Percentiles rank a stretch among this genome's conserved stretches.
Evolutionary conservation across 1,140 invertebrate genomes (phyloP).

Genomic region (Sinella curviseta): DNA sequence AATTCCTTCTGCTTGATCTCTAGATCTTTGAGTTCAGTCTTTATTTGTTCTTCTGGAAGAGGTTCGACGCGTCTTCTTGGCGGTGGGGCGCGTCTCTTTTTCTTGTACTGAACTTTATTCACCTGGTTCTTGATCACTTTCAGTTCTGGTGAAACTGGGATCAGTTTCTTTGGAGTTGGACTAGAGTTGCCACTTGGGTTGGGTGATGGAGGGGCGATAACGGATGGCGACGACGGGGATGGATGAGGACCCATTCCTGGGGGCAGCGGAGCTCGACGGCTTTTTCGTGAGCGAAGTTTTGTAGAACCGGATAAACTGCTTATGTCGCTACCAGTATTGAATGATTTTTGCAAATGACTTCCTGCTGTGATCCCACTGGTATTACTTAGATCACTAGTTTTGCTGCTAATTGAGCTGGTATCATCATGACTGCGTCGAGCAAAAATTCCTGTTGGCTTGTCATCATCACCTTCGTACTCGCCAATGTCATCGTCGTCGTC

Average conservation of each 20-base stretch:
- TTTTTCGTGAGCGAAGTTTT: conserved; percentile 54
- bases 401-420: conserved; percentile 31
- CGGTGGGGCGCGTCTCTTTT: conserved; percentile 50
- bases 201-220: background rate
- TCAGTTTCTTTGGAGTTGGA: conserved; percentile 36
- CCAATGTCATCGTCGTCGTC: conserved; percentile 65
- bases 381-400: conserved; percentile 35
- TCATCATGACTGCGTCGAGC: conserved; percentile 27
- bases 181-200: too few species aligned
- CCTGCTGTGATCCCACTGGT: conserved; percentile 17
- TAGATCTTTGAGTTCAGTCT: conserved; percentile 73
- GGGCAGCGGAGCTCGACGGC: conserved; percentile 61
- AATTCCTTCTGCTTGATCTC: conserved; percentile 85
- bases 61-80: conserved; percentile 43
- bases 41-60: conserved; percentile 71
- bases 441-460: background rate
- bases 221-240: background rate
- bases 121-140: conserved; percentile 22
- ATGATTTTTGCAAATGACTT: conserved; percentile 21
- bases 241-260: conserved; percentile 47
- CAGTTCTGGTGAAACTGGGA: conserved; percentile 40
- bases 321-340: conserved; percentile 25
- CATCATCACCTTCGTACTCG: conserved; percentile 44
- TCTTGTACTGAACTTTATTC: conserved; percentile 35
- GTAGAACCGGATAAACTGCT: conserved; percentile 28